Conservation (phyloP, 2,113 vertebrate genomes). For the Dascyllus trimaculatus region DNA sequence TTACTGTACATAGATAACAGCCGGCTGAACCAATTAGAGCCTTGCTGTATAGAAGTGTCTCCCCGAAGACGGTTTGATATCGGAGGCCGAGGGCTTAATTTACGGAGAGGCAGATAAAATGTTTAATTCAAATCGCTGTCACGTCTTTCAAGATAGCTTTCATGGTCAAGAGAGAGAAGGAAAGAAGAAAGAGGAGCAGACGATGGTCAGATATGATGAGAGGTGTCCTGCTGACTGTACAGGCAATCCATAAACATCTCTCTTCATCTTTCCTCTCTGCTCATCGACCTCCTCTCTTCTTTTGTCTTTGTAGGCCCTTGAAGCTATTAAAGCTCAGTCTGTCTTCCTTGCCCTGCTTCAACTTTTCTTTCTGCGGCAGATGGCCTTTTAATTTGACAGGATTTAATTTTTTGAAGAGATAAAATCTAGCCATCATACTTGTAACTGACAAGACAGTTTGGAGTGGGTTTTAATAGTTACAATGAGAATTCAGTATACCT, state of each 20-base stretch:
- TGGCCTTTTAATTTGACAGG: conserved; percentile 13
- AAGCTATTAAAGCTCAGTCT: background rate
- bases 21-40: conserved; percentile 60
- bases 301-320: conserved; percentile 13
- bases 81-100: conserved; percentile 24
- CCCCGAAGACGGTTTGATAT: conserved; percentile 51
- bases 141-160: conserved; percentile 32
- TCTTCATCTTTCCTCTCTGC: conserved; percentile 2
- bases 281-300: conserved; percentile 17
- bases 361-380: background rate
- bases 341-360: background rate
- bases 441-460: no score
- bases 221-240: conserved; percentile 28
- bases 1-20: conserved; percentile 73
- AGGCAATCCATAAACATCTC: conserved; percentile 40
- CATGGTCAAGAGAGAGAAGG: conserved; percentile 19
- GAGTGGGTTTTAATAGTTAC: no score
- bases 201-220: conserved; percentile 23
- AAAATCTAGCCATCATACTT: no score
- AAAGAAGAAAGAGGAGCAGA: conserved; percentile 6
- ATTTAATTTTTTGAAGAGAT: background rate
- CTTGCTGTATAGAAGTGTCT: conserved; percentile 36
- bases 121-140: conserved; percentile 38
- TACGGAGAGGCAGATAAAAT: conserved; percentile 27
- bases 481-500: no score